Percentiles rank a stretch among this genome's conserved stretches.
Conservation (phyloP, 2,113 vertebrate genomes). For the Paraplagusia blochii region DNA sequence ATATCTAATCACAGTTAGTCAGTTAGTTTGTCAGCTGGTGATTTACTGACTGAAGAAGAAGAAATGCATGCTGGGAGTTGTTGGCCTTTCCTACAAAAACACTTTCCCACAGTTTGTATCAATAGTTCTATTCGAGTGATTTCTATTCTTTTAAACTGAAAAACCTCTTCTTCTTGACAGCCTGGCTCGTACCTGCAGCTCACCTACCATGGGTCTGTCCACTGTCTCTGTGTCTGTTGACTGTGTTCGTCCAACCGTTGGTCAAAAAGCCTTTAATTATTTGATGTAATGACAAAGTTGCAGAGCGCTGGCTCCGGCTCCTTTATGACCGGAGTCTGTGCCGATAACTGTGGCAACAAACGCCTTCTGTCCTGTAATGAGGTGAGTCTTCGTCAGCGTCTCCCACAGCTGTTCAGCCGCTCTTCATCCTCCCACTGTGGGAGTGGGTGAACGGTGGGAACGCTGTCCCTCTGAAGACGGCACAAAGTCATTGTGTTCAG, state of each 20-base stretch:
- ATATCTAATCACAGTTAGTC: no score
- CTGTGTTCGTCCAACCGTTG: neutral
- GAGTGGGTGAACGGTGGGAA: constrained; percentile 27
- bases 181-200: no score
- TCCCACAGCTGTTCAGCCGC: constrained; percentile 24
- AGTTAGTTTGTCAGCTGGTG: no score
- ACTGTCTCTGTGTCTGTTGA: no score
- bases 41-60: no score
- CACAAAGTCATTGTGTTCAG: constrained; percentile 1
- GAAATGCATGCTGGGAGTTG: no score
- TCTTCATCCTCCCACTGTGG: constrained; percentile 33
- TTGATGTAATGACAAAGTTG: constrained; percentile 33
- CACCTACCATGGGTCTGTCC: constrained; percentile 6
- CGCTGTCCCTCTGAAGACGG: neutral
- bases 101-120: no score
- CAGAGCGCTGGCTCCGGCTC: constrained; percentile 13
- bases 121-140: no score
- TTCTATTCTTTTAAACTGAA: no score
- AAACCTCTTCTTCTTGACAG: no score
- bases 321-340: constrained; percentile 31
- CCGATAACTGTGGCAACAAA: constrained; percentile 20
- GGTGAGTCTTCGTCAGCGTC: neutral
- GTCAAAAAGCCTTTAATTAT: constrained; percentile 62
- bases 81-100: no score
- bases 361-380: constrained; percentile 61